phyloP scores from a whole-genome alignment of 2,797 vertebrate genomes.

The Acipenser transmontanus region DNA sequence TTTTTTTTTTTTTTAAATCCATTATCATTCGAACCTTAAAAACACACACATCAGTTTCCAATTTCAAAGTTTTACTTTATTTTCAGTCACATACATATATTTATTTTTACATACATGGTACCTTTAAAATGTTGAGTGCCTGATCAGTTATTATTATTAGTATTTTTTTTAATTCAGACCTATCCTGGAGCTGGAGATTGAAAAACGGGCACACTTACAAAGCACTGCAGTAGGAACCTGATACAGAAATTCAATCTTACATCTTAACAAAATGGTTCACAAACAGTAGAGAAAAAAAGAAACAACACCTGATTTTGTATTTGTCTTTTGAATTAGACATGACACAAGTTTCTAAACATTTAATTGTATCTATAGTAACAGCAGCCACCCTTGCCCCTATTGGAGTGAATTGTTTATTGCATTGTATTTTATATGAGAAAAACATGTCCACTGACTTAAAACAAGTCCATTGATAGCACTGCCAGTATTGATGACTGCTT shows the following conservation, averaged over 20 bases:
- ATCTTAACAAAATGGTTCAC: conserved; percentile 55
- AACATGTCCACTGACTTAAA: neutral
- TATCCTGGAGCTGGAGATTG: conserved; percentile 51
- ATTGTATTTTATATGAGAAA: conserved; percentile 34
- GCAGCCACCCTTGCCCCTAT: conserved; percentile 45
- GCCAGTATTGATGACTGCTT: conserved; percentile 21
- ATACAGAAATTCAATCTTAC: conserved; percentile 49
- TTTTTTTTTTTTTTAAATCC: too few species aligned
- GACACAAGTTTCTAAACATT: conserved; percentile 38
- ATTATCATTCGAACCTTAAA: neutral
- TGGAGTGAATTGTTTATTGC: conserved; percentile 59
- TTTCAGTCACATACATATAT: conserved; percentile 76
- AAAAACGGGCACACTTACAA: conserved; percentile 26
- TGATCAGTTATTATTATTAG: conserved; percentile 55
- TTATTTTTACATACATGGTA: conserved; percentile 73
- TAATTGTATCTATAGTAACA: conserved; percentile 39
- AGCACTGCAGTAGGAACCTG: conserved; percentile 41
- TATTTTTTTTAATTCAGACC: conserved; percentile 51
- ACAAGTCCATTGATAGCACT: conserved; percentile 10
- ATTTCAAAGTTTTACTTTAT: conserved; percentile 74
- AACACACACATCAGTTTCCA: conserved; percentile 36
- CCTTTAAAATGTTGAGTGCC: conserved; percentile 69
- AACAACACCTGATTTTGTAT: conserved; percentile 52
- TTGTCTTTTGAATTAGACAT: conserved; percentile 22
- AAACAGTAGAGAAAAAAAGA: conserved; percentile 44